Evolutionary conservation across 2,888 invertebrate species (phyloP).

Genomic region (Torymus aiolomorphi): DNA sequence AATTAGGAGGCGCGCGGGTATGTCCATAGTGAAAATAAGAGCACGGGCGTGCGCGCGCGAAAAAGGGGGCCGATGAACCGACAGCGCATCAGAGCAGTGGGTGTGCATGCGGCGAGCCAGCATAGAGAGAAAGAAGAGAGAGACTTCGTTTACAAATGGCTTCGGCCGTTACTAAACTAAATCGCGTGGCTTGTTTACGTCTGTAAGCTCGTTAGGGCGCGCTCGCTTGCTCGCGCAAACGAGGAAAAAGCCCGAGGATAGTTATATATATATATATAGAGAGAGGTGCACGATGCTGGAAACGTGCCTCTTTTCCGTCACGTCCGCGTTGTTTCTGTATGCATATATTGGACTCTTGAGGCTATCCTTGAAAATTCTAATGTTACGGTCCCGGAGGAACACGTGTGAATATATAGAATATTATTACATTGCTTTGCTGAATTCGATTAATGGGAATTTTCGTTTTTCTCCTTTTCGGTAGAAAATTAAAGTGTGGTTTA

Average conservation of each 20-base stretch:
- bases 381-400: not conserved
- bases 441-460: no score
- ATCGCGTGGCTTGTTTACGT: conserved; percentile 56
- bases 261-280: not conserved
- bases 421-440: no score
- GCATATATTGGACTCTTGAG: no score
- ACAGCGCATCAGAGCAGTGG: no score
- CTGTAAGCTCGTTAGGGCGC: conserved; percentile 50
- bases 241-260: not conserved
- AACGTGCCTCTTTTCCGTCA: conserved; percentile 5
- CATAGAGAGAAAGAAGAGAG: conserved; percentile 7
- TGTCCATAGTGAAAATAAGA: no score
- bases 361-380: conserved; percentile 11
- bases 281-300: conserved; percentile 24
- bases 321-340: no score
- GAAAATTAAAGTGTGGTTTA: no score
- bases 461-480: no score
- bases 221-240: not conserved
- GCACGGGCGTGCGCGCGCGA: no score
- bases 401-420: no score
- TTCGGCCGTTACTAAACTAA: conserved; percentile 54
- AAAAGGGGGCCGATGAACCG: no score
- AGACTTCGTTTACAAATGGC: conserved; percentile 56
- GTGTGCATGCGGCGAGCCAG: no score
- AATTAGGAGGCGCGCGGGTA: conserved; percentile 11